Conservation (phyloP, 2,888 invertebrate species). For the Argyresthia albistria region DNA sequence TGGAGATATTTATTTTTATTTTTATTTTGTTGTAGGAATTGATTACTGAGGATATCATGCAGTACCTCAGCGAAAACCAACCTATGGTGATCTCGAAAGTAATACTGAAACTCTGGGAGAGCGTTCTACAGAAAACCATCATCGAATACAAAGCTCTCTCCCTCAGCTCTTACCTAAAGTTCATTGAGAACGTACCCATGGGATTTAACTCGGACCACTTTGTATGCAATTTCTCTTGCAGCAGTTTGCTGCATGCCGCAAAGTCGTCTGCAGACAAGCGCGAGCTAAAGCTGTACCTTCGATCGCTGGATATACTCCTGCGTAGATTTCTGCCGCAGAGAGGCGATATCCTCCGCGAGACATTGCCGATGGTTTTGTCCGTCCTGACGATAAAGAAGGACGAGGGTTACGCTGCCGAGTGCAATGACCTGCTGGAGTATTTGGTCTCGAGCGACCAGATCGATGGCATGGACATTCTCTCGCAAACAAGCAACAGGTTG, state of each 20-base stretch:
- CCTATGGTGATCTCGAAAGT: slow-evolving; percentile 68
- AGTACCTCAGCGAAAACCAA: slow-evolving; percentile 50
- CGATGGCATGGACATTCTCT: slow-evolving; percentile 31
- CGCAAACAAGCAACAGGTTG: slow-evolving; percentile 19
- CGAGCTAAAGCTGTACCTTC: slow-evolving; percentile 33
- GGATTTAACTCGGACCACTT: slow-evolving; percentile 59
- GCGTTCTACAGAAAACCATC: slow-evolving; percentile 52
- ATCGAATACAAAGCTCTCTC: slow-evolving; percentile 65
- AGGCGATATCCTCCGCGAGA: slow-evolving; percentile 45
- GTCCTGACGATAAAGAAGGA: slow-evolving; percentile 59
- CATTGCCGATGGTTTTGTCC: slow-evolving; percentile 65
- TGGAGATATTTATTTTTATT: no score
- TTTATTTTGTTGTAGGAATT: slow-evolving; percentile 28
- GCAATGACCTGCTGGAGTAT: slow-evolving; percentile 45
- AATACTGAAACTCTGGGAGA: slow-evolving; percentile 58
- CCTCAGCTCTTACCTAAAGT: slow-evolving; percentile 70
- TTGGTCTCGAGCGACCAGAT: slow-evolving; percentile 51
- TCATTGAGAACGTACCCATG: slow-evolving; percentile 54
- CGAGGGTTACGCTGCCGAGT: slow-evolving; percentile 31
- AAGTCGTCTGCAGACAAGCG: slow-evolving; percentile 35
- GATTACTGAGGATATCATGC: slow-evolving; percentile 39
- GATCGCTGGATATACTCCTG: slow-evolving; percentile 55
- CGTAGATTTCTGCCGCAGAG: slow-evolving; percentile 47
- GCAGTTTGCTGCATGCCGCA: slow-evolving; percentile 65
- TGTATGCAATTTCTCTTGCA: slow-evolving; percentile 69